Evolutionary conservation across 2,113 vertebrate species (phyloP), one percentile per base, ranked within the genome.

Genomic region (Parus major): DNA sequence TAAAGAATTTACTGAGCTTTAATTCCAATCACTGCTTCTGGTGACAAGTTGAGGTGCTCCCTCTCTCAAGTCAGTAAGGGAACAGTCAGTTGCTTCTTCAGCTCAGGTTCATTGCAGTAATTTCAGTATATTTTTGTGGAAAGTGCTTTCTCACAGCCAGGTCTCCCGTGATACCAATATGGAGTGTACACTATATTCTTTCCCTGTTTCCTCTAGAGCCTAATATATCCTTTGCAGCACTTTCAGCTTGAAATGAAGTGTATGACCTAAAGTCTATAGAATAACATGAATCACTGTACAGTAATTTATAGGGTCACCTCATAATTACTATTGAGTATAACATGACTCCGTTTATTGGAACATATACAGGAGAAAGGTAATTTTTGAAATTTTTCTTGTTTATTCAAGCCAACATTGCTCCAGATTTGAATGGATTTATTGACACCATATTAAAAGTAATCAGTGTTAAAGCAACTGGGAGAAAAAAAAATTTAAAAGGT

Each of bases 241-340:
- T 95, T 93, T 92, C 79, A 95, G 90, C 65, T 70, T 90, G 90
- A 92, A 95, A 83, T 92, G 69, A 82, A 79, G 83, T 94, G 36
- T 89, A 87, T 83, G 92, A 95, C 95, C 82, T 90, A 81, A 86
- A 95, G 75, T 92, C 92, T 88, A 86, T 71, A 95, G 82, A 85
- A 91, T 86, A 95, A 87, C 82, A 85, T 77, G 85, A 95, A 90
- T 92, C 90, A 95, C 42, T 68, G 88, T 65, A 83, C 93, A 93
- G 25, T 96, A 90, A 91, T 82, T 94, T 93, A 95, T 83, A 81
- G 25, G 63, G 82, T 82, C 71, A 73, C 47, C 63, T 90, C 78
- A 52, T 93, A 82, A 86, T 81, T 93, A 42, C 85, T 88, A 47
- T 52, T 75, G 71, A 95, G 42, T 66, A 88, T 70, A 94, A 66